Percentiles rank a stretch among this genome's conserved stretches.
Evolutionary conservation across 2,113 vertebrate species (phyloP).

Genomic region (Cebus imitator): DNA sequence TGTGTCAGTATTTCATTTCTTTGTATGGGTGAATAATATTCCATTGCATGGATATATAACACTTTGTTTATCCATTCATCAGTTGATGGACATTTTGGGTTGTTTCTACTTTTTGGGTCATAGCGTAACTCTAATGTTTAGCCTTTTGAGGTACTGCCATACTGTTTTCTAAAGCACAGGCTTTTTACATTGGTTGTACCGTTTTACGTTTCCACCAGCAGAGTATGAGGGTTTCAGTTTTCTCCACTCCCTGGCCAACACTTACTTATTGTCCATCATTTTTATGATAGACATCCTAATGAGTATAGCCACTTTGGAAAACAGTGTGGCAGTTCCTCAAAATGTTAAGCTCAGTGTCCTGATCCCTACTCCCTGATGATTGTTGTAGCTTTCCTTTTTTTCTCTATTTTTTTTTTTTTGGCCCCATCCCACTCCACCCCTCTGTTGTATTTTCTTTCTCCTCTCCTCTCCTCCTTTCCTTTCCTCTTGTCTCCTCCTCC

Average conservation of each 20-base stretch:
- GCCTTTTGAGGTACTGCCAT: neutral
- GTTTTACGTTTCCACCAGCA: neutral
- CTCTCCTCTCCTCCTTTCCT: no score
- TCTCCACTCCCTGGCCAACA: neutral
- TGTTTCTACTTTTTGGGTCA: neutral
- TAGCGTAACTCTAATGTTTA: neutral
- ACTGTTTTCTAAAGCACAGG: neutral
- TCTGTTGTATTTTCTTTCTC: no score
- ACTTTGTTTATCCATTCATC: slow-evolving; percentile 20
- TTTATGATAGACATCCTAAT: slow-evolving; percentile 1
- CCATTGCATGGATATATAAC: neutral
- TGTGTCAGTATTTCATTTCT: neutral
- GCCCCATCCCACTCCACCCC: no score
- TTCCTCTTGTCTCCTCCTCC: no score
- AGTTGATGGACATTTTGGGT: neutral
- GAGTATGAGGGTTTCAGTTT: neutral
- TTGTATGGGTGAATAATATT: slow-evolving; percentile 16
- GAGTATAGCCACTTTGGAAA: slow-evolving; percentile 15
- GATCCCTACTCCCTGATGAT: neutral
- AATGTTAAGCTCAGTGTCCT: slow-evolving; percentile 4
- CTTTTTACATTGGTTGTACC: neutral
- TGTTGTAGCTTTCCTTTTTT: neutral
- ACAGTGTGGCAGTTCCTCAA: neutral
- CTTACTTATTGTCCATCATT: neutral
- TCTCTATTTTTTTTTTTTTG: neutral